These are phyloP conservation scores for Sebastiscus albofasciatus DNA, from an alignment of 2,797 vertebrate genomes.

Conservation along the genomic window DNA sequence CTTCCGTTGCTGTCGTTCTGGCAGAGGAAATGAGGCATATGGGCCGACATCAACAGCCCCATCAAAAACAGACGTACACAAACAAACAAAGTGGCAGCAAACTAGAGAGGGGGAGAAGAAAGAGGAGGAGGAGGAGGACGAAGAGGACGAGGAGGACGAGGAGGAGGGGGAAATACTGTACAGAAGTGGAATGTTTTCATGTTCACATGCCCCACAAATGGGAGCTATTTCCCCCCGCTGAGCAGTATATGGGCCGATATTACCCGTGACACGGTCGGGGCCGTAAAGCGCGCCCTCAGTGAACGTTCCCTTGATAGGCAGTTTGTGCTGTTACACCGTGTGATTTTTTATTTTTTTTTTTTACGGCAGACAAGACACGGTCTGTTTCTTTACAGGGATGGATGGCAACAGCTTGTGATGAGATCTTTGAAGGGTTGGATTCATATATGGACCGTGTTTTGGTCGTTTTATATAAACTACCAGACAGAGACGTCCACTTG, in stretches of 20 bases:
- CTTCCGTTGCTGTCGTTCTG: constrained; percentile 41
- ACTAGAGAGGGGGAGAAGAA: constrained; percentile 18
- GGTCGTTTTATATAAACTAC: constrained; percentile 18
- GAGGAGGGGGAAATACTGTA: constrained; percentile 17
- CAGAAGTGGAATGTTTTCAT: constrained; percentile 67
- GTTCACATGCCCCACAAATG: constrained; percentile 62
- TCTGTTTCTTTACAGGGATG: constrained; percentile 62
- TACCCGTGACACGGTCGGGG: constrained; percentile 55
- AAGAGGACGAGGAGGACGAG: background rate
- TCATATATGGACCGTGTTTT: constrained; percentile 1
- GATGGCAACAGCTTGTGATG: constrained; percentile 57
- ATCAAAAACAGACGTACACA: constrained; percentile 69
- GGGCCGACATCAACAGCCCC: constrained; percentile 57
- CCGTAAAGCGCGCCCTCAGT: constrained; percentile 46
- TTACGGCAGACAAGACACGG: constrained; percentile 47
- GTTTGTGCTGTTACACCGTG: constrained; percentile 43
- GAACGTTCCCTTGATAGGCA: constrained; percentile 51
- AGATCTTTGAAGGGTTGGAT: constrained; percentile 45
- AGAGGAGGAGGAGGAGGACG: background rate
- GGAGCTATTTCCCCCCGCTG: constrained; percentile 62
- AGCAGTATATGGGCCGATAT: constrained; percentile 59
- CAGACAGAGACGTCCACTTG: constrained; percentile 2
- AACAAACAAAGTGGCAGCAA: constrained; percentile 76
- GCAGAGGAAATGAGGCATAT: constrained; percentile 61
- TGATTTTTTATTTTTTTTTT: constrained; percentile 40